Evolutionary conservation across 1,140 invertebrate species (phyloP), one percentile per base, ranked within the genome.

Genomic region (Ceratosolen solmsi): DNA sequence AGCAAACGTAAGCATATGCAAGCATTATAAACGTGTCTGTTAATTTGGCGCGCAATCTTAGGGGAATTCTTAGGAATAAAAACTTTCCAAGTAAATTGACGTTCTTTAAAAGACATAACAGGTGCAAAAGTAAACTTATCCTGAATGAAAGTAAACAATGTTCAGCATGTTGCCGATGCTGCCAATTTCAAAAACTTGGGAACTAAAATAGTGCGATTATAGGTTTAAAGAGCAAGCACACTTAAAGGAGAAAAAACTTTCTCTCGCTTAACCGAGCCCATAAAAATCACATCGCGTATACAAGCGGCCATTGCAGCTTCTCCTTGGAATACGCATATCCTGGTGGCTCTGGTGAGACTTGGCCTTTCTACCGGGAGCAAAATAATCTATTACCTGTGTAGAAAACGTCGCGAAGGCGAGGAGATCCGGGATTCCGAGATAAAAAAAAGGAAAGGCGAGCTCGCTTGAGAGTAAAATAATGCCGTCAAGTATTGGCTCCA

Each of bases 401-500:
- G n/a, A 33, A 76, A 63, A 38, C 7, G n/a, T 36, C 17, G 30
- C 30, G 20, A 33, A 77, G 33, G 58, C 33, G n/a, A 72, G 15
- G 17, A n/a, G 15, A 0, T 11, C 13, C 9, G 15, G 25, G 46
- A 56, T 22, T 73, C 0, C 58, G 5, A 4, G 33, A 20, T n/a
- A 79, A 15, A 68, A 38, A 36, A 41, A 71, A n/a, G 51, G n/a
- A n/a, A n/a, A 22, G 9, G 8, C 17, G n/a, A 0, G 68, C 8
- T 9, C 51, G 33, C 54, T 72, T 30, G 25, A 60, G 41, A 13
- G 70, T 15, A 27, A 25, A 80, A 80, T 81, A 73, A 81, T 75
- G 79, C 79, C 79, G 72, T 81, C 72, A 80, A 63, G 68, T 11
- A 38, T 70, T 22, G 71, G 71, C 41, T 71, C 27, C 30, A 33